Percentiles rank a stretch among this genome's conserved stretches.
phyloP scores from a whole-genome alignment of 1,140 invertebrate genomes.

The Andrena cerasifolii region DNA sequence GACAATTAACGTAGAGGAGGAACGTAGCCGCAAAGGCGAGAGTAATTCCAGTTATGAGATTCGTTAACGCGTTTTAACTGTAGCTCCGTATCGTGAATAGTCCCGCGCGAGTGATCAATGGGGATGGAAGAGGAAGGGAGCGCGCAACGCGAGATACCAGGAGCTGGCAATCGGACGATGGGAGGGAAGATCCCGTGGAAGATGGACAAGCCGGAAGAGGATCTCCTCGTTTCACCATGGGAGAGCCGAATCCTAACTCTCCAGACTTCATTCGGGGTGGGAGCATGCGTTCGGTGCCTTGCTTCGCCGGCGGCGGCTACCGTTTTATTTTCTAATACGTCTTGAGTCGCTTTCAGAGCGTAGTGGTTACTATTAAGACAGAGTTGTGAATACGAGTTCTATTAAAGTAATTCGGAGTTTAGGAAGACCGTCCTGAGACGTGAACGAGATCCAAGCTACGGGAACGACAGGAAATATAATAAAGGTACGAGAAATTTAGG shows the following conservation, averaged over 20 bases:
- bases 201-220: not conserved
- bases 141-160: conserved; percentile 24
- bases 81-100: conserved; percentile 57
- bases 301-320: conserved; percentile 30
- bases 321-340: conserved; percentile 42
- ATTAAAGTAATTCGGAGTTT: conserved; percentile 46
- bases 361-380: conserved; percentile 24
- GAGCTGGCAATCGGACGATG: not conserved
- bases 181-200: not conserved
- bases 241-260: conserved; percentile 38
- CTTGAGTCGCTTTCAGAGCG: conserved; percentile 33
- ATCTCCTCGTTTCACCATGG: conserved; percentile 12
- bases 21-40: conserved; percentile 53
- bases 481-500: conserved; percentile 2
- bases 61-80: conserved; percentile 56
- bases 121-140: not conserved
- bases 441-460: conserved; percentile 25
- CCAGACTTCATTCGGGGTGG: conserved; percentile 15
- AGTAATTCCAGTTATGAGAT: conserved; percentile 45
- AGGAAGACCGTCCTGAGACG: conserved; percentile 59
- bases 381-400: conserved; percentile 32
- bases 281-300: conserved; percentile 32
- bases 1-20: conserved; percentile 39
- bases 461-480: not conserved
- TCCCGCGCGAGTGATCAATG: conserved; percentile 9